Conservation (phyloP, 2,113 vertebrate genomes). For the Festucalex cinctus region DNA sequence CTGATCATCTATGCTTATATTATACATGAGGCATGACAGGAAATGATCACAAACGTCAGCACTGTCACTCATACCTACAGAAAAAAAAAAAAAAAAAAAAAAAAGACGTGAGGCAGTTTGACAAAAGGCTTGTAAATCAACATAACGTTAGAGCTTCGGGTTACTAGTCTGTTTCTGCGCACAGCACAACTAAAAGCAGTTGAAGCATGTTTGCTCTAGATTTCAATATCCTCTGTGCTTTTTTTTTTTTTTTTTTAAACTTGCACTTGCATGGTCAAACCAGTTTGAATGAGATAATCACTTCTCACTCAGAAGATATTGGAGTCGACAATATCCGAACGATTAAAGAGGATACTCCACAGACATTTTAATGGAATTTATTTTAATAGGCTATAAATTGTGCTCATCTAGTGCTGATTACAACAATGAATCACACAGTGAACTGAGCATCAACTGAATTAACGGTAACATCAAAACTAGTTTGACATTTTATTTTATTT, state of each 20-base stretch:
- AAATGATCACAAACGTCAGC: neutral
- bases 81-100: neutral
- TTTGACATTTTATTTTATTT: neutral
- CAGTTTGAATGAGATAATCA: neutral
- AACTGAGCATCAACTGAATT: neutral
- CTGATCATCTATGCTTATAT: neutral
- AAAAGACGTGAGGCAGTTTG: too few relatives aligned
- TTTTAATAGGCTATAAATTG: neutral
- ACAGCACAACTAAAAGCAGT: conserved; percentile 1
- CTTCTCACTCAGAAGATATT: neutral
- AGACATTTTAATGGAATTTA: neutral
- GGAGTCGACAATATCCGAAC: neutral
- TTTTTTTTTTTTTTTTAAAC: neutral
- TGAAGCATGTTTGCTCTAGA: conserved; percentile 45
- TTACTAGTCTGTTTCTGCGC: conserved; percentile 13
- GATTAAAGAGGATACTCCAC: neutral
- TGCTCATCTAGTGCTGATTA: neutral
- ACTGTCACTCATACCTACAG: neutral
- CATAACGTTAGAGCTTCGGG: neutral
- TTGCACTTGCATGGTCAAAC: neutral
- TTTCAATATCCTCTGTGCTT: conserved; percentile 19
- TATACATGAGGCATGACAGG: neutral
- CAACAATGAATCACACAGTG: neutral
- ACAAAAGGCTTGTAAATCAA: too few relatives aligned
- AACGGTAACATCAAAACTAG: neutral